Conservation (phyloP, 1,140 invertebrate genomes). For the Stegodyphus dumicola region DNA sequence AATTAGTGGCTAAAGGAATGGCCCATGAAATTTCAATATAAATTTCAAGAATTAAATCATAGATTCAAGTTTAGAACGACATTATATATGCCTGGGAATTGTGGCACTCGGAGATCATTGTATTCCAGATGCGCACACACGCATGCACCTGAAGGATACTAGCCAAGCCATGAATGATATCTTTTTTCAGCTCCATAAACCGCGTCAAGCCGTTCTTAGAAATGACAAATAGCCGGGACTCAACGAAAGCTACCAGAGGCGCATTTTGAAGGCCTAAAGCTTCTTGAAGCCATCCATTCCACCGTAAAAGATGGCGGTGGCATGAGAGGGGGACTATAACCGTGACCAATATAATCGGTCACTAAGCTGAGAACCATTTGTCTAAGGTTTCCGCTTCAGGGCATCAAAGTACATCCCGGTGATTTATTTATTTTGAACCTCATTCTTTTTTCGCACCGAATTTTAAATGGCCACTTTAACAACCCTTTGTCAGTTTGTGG, state of each 20-base stretch:
- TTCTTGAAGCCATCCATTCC: not conserved
- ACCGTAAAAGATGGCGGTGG: not conserved
- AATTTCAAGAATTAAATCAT: no score
- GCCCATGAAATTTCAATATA: no score
- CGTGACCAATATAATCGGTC: slow-evolving; percentile 35
- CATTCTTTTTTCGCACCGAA: not conserved
- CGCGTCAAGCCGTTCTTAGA: slow-evolving; percentile 29
- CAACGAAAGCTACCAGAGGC: slow-evolving; percentile 21
- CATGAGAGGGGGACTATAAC: no score
- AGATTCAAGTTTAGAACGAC: no score
- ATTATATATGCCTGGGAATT: no score
- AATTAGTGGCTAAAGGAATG: no score
- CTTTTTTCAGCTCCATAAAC: slow-evolving; percentile 7
- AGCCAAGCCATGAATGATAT: not conserved
- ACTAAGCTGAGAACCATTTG: slow-evolving; percentile 12
- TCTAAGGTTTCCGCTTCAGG: slow-evolving; percentile 20
- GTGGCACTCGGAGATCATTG: no score
- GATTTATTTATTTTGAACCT: slow-evolving; percentile 16
- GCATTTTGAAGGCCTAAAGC: slow-evolving; percentile 30
- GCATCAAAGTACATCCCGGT: slow-evolving; percentile 8
- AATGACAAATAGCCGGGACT: slow-evolving; percentile 37
- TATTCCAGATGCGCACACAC: no score
- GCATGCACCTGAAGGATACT: no score
- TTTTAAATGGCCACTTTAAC: not conserved
- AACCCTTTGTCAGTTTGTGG: not conserved